Conservation (phyloP, 2,888 invertebrate genomes). For the Meganola albula region DNA sequence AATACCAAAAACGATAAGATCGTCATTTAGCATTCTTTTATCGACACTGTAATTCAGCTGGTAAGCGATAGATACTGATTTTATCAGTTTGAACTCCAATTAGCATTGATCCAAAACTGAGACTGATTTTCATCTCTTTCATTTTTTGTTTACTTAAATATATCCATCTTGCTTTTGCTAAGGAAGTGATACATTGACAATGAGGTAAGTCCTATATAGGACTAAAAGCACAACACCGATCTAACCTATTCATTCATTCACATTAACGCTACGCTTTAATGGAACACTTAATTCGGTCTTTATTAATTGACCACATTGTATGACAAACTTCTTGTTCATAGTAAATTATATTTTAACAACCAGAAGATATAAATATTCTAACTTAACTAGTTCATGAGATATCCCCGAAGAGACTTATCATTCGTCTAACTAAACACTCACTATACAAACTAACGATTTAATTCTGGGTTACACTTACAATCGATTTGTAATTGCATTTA, state of each 20-base stretch:
- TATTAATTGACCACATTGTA: conserved; percentile 70
- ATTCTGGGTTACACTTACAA: conserved; percentile 33
- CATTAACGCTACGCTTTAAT: conserved; percentile 52
- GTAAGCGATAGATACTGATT: no score
- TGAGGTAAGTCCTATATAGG: no score
- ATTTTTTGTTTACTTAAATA: no score
- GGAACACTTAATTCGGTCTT: conserved; percentile 59
- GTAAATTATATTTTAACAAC: conserved; percentile 66
- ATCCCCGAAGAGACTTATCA: conserved; percentile 51
- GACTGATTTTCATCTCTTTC: no score
- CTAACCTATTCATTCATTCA: conserved; percentile 36
- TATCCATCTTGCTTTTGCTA: no score
- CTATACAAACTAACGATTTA: conserved; percentile 38
- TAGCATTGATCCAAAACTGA: no score
- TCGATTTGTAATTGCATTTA: conserved; percentile 46
- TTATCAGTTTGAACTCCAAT: no score
- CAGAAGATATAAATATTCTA: conserved; percentile 65
- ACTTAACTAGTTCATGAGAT: conserved; percentile 64
- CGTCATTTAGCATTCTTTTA: no score
- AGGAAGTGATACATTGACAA: no score
- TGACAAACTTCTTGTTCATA: conserved; percentile 54
- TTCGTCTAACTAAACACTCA: conserved; percentile 54
- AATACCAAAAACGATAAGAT: no score
- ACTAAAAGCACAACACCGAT: conserved; percentile 44
- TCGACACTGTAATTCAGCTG: no score